Percentiles rank a stretch among this genome's conserved stretches.
phyloP scores from a whole-genome alignment of 2,113 vertebrate species.

The Triplophysa rosa region DNA sequence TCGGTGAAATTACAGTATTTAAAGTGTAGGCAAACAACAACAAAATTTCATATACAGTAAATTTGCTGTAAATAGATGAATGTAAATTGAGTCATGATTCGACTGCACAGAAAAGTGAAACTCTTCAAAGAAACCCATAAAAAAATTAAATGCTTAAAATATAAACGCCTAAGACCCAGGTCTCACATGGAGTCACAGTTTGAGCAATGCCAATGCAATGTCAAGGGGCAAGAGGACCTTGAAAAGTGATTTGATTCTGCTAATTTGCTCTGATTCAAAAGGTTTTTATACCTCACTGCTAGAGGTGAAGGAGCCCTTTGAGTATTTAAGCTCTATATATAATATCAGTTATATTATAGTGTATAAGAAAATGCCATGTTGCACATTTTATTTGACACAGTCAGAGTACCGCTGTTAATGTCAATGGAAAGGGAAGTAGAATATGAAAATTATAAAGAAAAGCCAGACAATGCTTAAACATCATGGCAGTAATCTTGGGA shows the following conservation, averaged over 20 bases:
- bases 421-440: not conserved
- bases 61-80: no score
- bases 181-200: no score
- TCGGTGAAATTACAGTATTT: no score
- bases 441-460: not conserved
- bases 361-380: not conserved
- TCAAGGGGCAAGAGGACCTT: constrained; percentile 2
- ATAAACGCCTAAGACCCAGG: no score
- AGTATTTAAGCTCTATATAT: constrained; percentile 11
- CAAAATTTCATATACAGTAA: no score
- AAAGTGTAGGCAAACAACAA: no score
- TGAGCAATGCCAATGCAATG: no score
- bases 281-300: not conserved
- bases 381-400: not conserved
- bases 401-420: not conserved
- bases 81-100: no score
- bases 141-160: no score
- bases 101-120: no score
- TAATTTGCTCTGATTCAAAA: constrained; percentile 31
- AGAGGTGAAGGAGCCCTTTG: not conserved
- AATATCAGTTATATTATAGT: not conserved
- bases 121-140: no score
- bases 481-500: not conserved
- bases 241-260: constrained; percentile 23
- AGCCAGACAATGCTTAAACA: not conserved